These are phyloP conservation scores for Melanogrammus aeglefinus DNA, from an alignment of 2,797 vertebrate species.

Conservation along the genomic window DNA sequence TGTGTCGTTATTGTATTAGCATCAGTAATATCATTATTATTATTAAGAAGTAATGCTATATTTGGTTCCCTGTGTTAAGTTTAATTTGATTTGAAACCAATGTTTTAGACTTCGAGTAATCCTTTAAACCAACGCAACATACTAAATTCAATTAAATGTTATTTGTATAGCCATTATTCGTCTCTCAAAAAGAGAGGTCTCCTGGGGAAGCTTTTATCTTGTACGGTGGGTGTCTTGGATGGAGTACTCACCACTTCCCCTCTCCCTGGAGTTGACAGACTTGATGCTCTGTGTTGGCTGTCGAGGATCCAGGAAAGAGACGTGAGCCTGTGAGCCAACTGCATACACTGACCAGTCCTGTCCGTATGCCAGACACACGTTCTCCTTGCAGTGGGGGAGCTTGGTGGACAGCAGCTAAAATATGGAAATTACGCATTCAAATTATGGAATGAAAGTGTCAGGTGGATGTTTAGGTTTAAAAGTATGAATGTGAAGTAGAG, in stretches of 20 bases:
- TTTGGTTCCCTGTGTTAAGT: background rate
- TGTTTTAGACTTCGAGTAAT: background rate
- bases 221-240: background rate
- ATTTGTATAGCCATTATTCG: no score
- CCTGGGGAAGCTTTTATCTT: background rate
- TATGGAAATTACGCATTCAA: background rate
- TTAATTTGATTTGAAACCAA: background rate
- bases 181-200: background rate
- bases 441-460: background rate
- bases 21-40: background rate
- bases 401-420: constrained; percentile 88
- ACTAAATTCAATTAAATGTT: no score
- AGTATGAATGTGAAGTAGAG: background rate
- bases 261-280: constrained; percentile 91
- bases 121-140: background rate
- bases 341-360: constrained; percentile 97
- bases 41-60: background rate
- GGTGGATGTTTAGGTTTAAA: background rate
- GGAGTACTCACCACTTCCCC: constrained; percentile 87
- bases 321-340: constrained; percentile 95
- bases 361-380: constrained; percentile 95
- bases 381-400: constrained; percentile 95
- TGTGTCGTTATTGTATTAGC: background rate
- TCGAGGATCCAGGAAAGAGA: constrained; percentile 95
- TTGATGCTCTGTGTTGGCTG: constrained; percentile 89